A percentile compares a stretch with the other conserved stretches of the same genome.
phyloP scores from a whole-genome alignment of 2,888 invertebrate genomes.

The Aleiodes leptofemur region DNA sequence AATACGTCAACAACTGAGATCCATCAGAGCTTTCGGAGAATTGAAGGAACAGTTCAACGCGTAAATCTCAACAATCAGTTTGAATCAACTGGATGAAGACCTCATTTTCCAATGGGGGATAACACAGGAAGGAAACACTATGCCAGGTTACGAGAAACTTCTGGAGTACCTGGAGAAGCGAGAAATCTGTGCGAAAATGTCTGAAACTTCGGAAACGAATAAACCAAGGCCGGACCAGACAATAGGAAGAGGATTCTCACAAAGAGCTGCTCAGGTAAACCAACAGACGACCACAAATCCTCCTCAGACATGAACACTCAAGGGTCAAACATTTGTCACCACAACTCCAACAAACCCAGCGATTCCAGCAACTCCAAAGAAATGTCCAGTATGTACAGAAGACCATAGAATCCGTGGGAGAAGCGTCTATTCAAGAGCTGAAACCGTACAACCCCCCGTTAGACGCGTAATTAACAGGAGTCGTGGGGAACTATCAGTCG shows the following conservation, averaged over 20 bases:
- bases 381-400: conserved; percentile 20
- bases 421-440: too few relatives aligned
- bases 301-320: too few relatives aligned
- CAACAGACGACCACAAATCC: too few relatives aligned
- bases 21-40: conserved; percentile 40
- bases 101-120: conserved; percentile 43
- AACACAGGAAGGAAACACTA: conserved; percentile 40
- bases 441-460: too few relatives aligned
- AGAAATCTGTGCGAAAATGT: conserved; percentile 38
- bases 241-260: background rate
- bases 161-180: conserved; percentile 45
- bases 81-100: conserved; percentile 27
- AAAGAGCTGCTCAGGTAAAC: too few relatives aligned
- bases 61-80: conserved; percentile 12
- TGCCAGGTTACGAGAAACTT: conserved; percentile 38
- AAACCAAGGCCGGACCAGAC: background rate
- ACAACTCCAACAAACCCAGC: too few relatives aligned
- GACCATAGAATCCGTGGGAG: background rate
- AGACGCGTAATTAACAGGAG: too few relatives aligned
- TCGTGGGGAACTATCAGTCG: too few relatives aligned
- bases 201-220: background rate
- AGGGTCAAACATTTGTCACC: too few relatives aligned
- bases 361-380: too few relatives aligned
- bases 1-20: conserved; percentile 44
- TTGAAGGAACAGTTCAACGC: conserved; percentile 35